Evolutionary conservation across 2,113 vertebrate species (phyloP).

Genomic region (Abramis brama): DNA sequence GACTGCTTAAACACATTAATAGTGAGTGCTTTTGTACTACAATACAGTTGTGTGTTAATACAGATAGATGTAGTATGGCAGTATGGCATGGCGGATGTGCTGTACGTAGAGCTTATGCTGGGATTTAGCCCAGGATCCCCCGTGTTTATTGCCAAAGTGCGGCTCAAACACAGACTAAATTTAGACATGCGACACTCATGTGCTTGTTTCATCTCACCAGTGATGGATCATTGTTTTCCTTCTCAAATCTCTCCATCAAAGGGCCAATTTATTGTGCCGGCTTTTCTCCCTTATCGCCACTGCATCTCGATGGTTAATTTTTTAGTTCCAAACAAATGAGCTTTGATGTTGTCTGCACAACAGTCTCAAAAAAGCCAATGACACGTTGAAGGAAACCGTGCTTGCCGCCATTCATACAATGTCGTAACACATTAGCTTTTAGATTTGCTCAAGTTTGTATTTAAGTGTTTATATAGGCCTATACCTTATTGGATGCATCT

Average conservation of each 20-base stretch:
- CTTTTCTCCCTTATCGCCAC: background rate
- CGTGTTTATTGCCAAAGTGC: constrained; percentile 69
- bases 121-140: constrained; percentile 70
- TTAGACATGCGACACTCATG: constrained; percentile 32
- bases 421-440: background rate
- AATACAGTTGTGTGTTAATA: background rate
- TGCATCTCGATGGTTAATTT: constrained; percentile 1
- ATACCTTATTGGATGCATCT: background rate
- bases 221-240: constrained; percentile 11
- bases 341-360: background rate
- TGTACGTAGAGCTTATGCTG: constrained; percentile 66
- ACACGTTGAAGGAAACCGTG: background rate
- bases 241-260: constrained; percentile 1
- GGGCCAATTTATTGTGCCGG: background rate
- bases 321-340: background rate
- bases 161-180: constrained; percentile 63
- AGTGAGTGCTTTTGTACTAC: background rate
- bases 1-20: background rate
- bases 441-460: background rate
- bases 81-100: constrained; percentile 53
- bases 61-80: constrained; percentile 27
- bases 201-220: background rate
- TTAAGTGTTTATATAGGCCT: background rate
- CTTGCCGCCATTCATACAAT: background rate
- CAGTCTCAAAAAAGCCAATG: background rate